These are phyloP conservation scores for Amazona vittata DNA, from an alignment of 2,113 vertebrate species.

Conservation along the genomic window DNA sequence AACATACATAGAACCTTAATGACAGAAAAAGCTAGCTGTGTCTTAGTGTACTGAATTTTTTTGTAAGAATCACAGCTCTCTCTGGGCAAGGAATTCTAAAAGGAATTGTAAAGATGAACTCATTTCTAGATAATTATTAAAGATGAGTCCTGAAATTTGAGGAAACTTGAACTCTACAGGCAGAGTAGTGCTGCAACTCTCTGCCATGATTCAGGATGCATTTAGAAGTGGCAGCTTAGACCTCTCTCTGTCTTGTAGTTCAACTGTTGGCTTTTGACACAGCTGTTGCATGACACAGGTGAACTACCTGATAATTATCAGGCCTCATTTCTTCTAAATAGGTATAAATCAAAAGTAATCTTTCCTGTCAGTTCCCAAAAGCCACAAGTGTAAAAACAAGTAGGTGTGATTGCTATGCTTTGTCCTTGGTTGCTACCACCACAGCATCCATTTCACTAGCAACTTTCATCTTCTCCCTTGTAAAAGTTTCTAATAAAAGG, in stretches of 20 bases:
- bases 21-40: not conserved
- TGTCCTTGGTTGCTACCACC: not conserved
- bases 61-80: not conserved
- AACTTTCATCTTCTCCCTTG: not conserved
- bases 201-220: not conserved
- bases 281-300: not conserved
- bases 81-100: not conserved
- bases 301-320: not conserved
- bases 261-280: not conserved
- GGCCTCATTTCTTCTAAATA: not conserved
- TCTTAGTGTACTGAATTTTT: not conserved
- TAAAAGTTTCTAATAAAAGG: not conserved
- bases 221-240: not conserved
- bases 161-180: not conserved
- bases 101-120: not conserved
- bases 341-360: not conserved
- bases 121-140: not conserved
- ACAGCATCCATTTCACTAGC: not conserved
- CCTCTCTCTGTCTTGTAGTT: not conserved
- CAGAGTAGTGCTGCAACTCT: not conserved
- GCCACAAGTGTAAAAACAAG: not conserved
- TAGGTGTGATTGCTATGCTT: not conserved
- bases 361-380: not conserved
- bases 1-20: not conserved
- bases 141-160: not conserved